These are phyloP conservation scores for Rhopalosiphum padi DNA, from an alignment of 1,140 invertebrate species.

Conservation along the genomic window DNA sequence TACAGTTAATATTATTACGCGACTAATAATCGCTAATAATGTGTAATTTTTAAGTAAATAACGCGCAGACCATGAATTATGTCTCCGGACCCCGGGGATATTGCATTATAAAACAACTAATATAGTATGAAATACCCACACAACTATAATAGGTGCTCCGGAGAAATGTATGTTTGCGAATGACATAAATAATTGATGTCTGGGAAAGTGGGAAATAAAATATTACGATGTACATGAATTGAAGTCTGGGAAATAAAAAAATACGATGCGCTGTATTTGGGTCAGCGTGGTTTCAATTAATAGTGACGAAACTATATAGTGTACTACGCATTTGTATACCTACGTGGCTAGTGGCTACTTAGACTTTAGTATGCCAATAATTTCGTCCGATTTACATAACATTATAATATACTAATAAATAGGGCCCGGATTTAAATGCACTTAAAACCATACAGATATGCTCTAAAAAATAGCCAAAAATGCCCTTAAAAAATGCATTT, in stretches of 20 bases:
- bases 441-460: no score
- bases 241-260: not conserved
- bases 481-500: no score
- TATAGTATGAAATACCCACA: not conserved
- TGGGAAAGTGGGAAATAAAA: not conserved
- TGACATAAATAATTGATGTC: not conserved
- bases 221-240: not conserved
- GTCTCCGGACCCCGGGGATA: not conserved
- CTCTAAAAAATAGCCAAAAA: no score
- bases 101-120: not conserved
- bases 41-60: conserved; percentile 1
- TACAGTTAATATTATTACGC: not conserved
- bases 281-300: conserved; percentile 11
- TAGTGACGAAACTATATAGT: not conserved
- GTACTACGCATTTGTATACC: not conserved
- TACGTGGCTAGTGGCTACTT: not conserved
- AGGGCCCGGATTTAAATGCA: no score
- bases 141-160: not conserved
- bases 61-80: not conserved
- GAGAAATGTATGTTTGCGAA: not conserved
- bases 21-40: not conserved
- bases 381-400: not conserved
- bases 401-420: not conserved
- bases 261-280: not conserved
- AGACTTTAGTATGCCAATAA: not conserved